Percentiles rank a stretch among this genome's conserved stretches.
Conservation (phyloP, 92 coral and sea anemone species). For the Anthopleura xanthogrammica region DNA sequence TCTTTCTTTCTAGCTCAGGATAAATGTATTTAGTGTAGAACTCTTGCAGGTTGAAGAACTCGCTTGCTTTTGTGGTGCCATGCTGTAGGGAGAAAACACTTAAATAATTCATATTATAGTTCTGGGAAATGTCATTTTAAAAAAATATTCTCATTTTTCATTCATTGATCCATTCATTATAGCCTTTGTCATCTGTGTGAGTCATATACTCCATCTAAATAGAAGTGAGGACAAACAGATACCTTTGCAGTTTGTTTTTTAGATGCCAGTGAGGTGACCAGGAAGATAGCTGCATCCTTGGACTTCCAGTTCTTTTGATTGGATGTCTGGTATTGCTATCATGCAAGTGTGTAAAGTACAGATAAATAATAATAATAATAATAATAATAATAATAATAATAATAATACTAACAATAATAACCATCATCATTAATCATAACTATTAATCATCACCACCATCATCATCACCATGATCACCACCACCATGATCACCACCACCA, state of each 20-base stretch:
- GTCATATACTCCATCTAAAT: no score
- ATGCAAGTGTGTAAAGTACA: not conserved
- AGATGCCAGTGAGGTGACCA: conserved; percentile 93
- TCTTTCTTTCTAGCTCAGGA: conserved; percentile 78
- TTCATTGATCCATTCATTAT: no score
- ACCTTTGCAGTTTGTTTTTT: conserved; percentile 99
- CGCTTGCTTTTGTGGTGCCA: conserved; percentile 99
- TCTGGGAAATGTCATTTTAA: no score
- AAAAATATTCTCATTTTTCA: no score
- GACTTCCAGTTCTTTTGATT: conserved; percentile 83
- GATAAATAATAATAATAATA: not conserved
- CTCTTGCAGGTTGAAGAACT: conserved; percentile 79
- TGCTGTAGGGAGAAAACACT: conserved; percentile 49
- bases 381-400: not conserved
- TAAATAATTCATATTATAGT: no score
- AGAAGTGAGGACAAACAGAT: not conserved
- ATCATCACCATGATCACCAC: no score
- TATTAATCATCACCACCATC: no score
- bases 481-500: no score
- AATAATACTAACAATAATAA: no score
- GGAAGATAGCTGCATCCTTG: conserved; percentile 93
- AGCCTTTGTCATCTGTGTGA: no score
- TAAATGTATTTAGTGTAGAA: conserved; percentile 77
- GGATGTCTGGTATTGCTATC: conserved; percentile 73
- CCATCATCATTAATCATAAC: no score